Evolutionary conservation across 2,113 vertebrate species (phyloP).

Genomic region (Dissostichus mawsoni): DNA sequence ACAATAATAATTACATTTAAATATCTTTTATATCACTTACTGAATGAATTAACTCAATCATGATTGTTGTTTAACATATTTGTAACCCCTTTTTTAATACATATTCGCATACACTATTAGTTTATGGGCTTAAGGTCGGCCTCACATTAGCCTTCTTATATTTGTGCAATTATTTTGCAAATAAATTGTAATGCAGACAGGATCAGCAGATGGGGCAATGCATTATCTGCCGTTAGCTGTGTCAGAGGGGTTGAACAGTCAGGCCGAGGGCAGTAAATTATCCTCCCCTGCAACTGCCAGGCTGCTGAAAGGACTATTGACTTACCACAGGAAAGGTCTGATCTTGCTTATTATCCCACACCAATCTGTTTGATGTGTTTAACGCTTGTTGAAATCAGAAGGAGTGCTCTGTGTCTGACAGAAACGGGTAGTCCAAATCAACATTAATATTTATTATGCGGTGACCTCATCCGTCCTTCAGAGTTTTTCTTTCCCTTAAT

Average conservation of each 20-base stretch:
- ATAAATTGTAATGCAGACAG: slow-evolving; percentile 54
- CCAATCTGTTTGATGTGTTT: slow-evolving; percentile 29
- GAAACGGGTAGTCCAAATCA: slow-evolving; percentile 19
- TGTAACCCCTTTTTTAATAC: too few species aligned
- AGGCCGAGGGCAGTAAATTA: slow-evolving; percentile 68
- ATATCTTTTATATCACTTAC: too few species aligned
- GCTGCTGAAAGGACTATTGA: slow-evolving; percentile 60
- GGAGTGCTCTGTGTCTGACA: not conserved
- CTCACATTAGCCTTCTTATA: slow-evolving; percentile 41
- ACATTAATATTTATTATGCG: slow-evolving; percentile 51
- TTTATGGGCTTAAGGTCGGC: slow-evolving; percentile 21
- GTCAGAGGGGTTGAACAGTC: slow-evolving; percentile 60
- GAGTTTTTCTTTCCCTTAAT: slow-evolving; percentile 38
- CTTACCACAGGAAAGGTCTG: slow-evolving; percentile 56
- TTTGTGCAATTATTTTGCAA: slow-evolving; percentile 53
- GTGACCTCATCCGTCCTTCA: slow-evolving; percentile 47
- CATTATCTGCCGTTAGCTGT: slow-evolving; percentile 64
- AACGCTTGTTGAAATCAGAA: slow-evolving; percentile 3
- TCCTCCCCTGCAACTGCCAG: slow-evolving; percentile 45
- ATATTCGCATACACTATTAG: not conserved
- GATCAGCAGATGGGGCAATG: slow-evolving; percentile 64
- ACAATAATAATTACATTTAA: too few species aligned
- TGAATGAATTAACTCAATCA: too few species aligned
- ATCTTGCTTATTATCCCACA: slow-evolving; percentile 54
- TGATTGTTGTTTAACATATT: too few species aligned